Evolutionary conservation across 2,113 vertebrate species (phyloP), one percentile per base, ranked within the genome.

Genomic region (Daboia siamensis): DNA sequence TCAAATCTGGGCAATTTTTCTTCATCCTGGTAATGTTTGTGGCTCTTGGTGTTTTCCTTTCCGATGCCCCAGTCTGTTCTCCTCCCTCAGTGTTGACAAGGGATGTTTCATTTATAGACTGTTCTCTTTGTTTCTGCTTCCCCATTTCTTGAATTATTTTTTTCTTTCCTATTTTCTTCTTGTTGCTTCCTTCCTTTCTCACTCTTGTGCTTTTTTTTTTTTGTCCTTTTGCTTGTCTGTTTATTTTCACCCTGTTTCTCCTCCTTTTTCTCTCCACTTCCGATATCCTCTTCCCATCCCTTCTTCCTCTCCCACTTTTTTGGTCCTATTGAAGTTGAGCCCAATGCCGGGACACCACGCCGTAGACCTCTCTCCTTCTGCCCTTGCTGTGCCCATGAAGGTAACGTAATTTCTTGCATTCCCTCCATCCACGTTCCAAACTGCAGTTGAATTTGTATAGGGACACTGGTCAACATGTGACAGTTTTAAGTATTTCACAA

Each of bases 301-400:
- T 95, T 97, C 92, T 96, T 94, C 95, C 95, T 96, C 96, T 95
- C 96, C 96, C 96, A 97, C n/a, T n/a, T 95, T 96, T 97, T 97
- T 97, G 96, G 94, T 97, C 95, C 97, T 97, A 96, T 97, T 97
- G 98, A 99, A 99, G 99, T 99, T 98, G 99, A 99, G 98, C 98
- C 99, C 98, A 98, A 98, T 99, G 99, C 97, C 98, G 97, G 98
- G 98, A 98, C 98, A 98, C 98, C 99, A 96, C 98, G 98, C 96
- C 99, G 99, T 98, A 98, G 99, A 99, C 98, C 99, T 96, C 98
- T 99, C 98, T 99, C 98, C 99, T 98, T 99, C 98, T 99, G 99
- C 98, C 98, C 98, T 98, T 99, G 99, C 99, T 99, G 99, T 98
- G 98, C 98, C 98, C 98, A 99, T 94, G 98, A 99, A 99, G 99